phyloP scores from a whole-genome alignment of 2,888 invertebrate species.

The Melanchra persicariae region DNA sequence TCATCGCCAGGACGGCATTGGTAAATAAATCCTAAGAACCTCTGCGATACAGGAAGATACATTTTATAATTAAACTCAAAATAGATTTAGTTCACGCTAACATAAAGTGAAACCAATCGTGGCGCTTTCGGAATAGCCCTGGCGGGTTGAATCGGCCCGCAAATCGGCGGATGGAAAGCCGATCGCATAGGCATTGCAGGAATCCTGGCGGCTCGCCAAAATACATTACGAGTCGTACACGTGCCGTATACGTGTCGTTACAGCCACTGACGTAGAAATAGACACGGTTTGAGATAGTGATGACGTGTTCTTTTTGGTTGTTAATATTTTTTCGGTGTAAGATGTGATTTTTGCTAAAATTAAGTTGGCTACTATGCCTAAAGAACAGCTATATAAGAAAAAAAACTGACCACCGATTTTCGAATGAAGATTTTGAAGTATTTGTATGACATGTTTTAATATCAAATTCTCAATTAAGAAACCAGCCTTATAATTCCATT shows the following conservation, averaged over 20 bases:
- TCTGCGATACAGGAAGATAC: constrained; percentile 37
- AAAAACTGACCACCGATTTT: too few relatives aligned
- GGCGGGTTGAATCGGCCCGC: constrained; percentile 66
- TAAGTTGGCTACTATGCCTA: too few relatives aligned
- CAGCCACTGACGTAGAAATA: constrained; percentile 61
- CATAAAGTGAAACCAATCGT: constrained; percentile 74
- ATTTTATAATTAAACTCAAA: constrained; percentile 60
- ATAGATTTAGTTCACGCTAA: constrained; percentile 65
- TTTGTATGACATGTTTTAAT: too few relatives aligned
- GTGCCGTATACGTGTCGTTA: constrained; percentile 68
- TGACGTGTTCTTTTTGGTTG: constrained; percentile 36
- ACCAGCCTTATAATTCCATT: not conserved
- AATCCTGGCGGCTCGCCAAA: constrained; percentile 73
- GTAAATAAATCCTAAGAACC: constrained; percentile 36
- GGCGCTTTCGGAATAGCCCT: constrained; percentile 66
- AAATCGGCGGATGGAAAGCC: constrained; percentile 74
- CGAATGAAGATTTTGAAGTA: too few relatives aligned
- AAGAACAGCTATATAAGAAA: too few relatives aligned
- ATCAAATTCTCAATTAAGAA: not conserved
- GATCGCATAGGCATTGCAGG: constrained; percentile 71
- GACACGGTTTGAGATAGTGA: constrained; percentile 63
- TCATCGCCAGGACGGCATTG: too few relatives aligned
- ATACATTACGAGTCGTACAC: constrained; percentile 72
- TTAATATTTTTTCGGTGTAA: constrained; percentile 19
- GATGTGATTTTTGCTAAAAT: too few relatives aligned